Conservation (phyloP, 2,113 vertebrate species). For the Psephotus haematonotus region DNA sequence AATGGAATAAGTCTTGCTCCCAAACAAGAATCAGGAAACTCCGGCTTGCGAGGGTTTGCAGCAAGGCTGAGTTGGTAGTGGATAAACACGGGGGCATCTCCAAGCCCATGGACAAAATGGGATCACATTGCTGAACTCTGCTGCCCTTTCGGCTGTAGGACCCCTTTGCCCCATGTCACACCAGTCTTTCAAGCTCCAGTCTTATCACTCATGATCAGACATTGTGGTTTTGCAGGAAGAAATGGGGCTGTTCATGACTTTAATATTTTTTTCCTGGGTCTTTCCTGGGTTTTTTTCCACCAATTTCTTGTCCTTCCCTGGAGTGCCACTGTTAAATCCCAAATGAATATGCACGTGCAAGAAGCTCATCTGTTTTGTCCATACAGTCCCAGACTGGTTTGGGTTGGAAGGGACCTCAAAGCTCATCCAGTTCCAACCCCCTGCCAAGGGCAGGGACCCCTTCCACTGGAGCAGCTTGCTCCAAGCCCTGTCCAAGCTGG, state of each 20-base stretch:
- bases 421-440: not conserved
- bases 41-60: not conserved
- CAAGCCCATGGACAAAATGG: fast-evolving
- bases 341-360: not conserved
- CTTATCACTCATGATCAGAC: not conserved
- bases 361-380: not conserved
- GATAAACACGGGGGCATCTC: not conserved
- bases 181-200: not conserved
- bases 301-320: not conserved
- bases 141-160: not conserved
- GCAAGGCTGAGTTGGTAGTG: not conserved
- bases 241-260: not conserved
- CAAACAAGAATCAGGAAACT: too few species aligned
- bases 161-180: not conserved
- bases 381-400: not conserved
- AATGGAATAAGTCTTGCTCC: not conserved
- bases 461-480: not conserved
- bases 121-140: not conserved
- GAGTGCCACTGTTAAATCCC: not conserved
- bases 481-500: not conserved
- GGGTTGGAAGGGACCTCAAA: not conserved
- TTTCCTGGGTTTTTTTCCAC: not conserved
- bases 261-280: not conserved
- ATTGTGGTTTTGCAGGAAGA: not conserved
- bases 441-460: not conserved